Evolutionary conservation across 2,797 vertebrate genomes (phyloP).

Genomic region (Micrastur ruficollis): DNA sequence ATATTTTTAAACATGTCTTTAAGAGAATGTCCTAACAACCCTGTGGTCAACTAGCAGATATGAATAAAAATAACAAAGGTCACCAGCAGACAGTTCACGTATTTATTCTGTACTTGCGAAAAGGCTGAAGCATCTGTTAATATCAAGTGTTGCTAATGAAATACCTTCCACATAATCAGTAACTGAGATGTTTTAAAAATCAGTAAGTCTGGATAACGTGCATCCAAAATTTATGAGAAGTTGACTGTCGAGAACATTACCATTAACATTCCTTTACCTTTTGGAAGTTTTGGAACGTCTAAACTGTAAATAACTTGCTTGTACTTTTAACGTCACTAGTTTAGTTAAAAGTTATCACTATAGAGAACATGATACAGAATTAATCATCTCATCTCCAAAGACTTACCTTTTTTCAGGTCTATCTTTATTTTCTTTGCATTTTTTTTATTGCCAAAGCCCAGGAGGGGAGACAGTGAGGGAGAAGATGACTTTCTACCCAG

Average conservation of each 20-base stretch:
- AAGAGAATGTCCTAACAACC: background rate
- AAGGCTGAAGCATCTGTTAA: background rate
- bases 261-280: background rate
- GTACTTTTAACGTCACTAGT: background rate
- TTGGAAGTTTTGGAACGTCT: background rate
- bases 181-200: background rate
- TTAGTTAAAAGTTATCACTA: background rate
- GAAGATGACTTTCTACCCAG: slow-evolving; percentile 79
- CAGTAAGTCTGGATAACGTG: background rate
- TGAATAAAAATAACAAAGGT: background rate
- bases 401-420: slow-evolving; percentile 93
- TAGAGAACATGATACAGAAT: background rate
- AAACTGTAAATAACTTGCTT: background rate
- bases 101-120: background rate
- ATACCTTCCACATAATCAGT: background rate
- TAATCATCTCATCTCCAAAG: background rate
- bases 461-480: slow-evolving; percentile 80
- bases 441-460: slow-evolving; percentile 84
- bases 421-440: slow-evolving; percentile 88
- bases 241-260: background rate
- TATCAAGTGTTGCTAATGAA: background rate
- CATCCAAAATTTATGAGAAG: background rate
- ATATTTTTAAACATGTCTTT: background rate
- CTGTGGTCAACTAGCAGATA: background rate
- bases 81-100: background rate